Conservation (phyloP, 1,140 invertebrate species). For the Heliconius hewitsoni region DNA sequence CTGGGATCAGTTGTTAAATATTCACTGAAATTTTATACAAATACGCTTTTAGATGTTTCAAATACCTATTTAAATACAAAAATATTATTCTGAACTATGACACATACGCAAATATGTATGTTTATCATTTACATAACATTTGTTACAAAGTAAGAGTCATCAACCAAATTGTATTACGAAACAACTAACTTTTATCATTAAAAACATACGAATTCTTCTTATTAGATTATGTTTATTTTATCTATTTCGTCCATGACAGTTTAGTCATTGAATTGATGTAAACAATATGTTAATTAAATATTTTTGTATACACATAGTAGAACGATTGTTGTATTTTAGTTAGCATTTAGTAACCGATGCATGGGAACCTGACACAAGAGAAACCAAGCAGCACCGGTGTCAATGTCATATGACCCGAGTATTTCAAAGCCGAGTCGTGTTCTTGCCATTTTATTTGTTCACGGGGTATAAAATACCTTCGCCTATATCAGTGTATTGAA, state of each 20-base stretch:
- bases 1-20: neutral
- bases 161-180: neutral
- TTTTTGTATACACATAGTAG: conserved; percentile 16
- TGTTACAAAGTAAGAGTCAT: neutral
- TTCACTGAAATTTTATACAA: neutral
- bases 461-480: conserved; percentile 48
- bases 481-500: conserved; percentile 57
- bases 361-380: conserved; percentile 42
- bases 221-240: neutral
- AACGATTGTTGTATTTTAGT: conserved; percentile 24
- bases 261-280: neutral
- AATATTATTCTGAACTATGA: neutral
- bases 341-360: conserved; percentile 27
- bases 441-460: conserved; percentile 64
- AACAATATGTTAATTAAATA: conserved; percentile 26
- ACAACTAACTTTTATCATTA: neutral
- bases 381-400: conserved; percentile 44
- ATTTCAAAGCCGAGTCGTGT: conserved; percentile 57
- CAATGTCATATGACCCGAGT: conserved; percentile 61
- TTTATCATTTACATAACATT: neutral
- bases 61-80: neutral
- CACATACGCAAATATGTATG: neutral
- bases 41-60: neutral
- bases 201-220: neutral
- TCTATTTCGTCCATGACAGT: neutral